phyloP scores from a whole-genome alignment of 2,797 vertebrate genomes.

The Halcyon badia region DNA sequence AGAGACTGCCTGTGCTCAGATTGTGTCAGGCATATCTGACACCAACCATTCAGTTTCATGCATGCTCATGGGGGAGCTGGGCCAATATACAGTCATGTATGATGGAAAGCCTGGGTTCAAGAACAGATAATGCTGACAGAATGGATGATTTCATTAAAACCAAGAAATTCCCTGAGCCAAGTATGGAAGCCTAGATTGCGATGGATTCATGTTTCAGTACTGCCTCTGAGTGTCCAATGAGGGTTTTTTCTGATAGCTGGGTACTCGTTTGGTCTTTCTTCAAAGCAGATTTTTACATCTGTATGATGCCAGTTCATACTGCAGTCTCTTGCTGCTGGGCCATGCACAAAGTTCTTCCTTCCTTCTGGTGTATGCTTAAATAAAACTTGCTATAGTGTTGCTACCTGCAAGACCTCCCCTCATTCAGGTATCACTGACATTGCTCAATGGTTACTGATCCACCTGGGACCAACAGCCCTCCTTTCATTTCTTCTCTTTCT shows the following conservation, averaged over 20 bases:
- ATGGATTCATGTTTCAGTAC: background rate
- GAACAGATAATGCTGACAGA: background rate
- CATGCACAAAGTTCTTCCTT: background rate
- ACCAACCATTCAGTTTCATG: accelerated
- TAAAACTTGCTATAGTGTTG: background rate
- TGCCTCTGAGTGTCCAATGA: background rate
- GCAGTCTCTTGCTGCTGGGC: background rate
- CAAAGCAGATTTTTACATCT: background rate
- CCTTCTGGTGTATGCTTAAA: background rate
- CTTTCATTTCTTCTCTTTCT: background rate
- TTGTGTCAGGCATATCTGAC: background rate
- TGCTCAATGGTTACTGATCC: background rate
- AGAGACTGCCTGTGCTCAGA: background rate
- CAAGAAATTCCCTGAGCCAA: background rate
- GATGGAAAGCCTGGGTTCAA: background rate
- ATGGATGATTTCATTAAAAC: background rate
- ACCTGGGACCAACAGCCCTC: accelerated
- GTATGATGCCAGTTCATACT: background rate
- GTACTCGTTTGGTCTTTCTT: background rate
- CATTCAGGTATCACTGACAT: background rate
- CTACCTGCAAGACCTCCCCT: background rate
- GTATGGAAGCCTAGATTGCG: background rate
- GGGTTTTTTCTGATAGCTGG: accelerated
- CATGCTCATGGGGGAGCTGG: accelerated
- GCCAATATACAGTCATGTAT: accelerated